These are phyloP conservation scores for Melanotaenia pygmaea DNA, from an alignment of 2,797 vertebrate species.

Conservation along the genomic window DNA sequence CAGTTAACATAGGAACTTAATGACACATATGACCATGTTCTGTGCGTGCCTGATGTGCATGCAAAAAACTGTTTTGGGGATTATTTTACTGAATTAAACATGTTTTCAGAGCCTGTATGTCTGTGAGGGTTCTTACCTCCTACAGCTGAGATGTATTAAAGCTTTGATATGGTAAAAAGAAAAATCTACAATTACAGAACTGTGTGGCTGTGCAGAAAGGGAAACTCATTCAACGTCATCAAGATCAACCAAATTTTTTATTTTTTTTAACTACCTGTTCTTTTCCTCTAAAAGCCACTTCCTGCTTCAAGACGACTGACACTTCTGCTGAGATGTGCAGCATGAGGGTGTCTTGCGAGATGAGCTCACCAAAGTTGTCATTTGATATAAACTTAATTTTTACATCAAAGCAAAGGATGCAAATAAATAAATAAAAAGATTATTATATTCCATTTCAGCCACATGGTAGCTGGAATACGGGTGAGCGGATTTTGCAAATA, in stretches of 20 bases:
- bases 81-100: background rate
- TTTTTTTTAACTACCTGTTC: constrained; percentile 24
- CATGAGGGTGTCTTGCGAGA: constrained; percentile 40
- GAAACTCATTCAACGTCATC: background rate
- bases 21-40: background rate
- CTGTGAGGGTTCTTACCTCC: background rate
- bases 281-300: constrained; percentile 69
- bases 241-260: constrained; percentile 17
- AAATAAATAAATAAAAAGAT: background rate
- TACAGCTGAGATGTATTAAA: background rate
- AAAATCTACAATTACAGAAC: background rate
- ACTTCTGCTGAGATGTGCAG: constrained; percentile 53
- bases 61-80: background rate
- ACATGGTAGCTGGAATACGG: background rate
- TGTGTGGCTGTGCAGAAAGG: background rate
- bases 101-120: background rate
- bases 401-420: background rate
- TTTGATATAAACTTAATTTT: background rate
- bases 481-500: background rate
- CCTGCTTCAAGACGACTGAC: constrained; percentile 47
- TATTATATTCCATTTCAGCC: background rate
- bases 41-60: background rate
- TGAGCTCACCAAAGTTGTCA: constrained; percentile 30
- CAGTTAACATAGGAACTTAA: no score
- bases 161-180: background rate